Conservation (phyloP, 1,140 invertebrate genomes). For the Neoseiulus cucumeris region DNA sequence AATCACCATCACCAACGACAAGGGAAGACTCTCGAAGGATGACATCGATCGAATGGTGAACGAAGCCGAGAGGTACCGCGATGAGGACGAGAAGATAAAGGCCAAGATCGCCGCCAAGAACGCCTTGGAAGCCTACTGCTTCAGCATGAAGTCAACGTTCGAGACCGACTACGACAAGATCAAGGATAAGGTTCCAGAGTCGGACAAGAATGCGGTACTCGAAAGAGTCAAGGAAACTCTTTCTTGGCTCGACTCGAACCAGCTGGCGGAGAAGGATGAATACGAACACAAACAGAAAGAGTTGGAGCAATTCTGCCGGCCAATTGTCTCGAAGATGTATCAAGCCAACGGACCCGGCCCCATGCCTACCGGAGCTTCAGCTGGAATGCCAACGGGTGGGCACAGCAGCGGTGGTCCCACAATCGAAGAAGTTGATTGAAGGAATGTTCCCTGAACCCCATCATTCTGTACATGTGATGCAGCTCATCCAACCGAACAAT, state of each 20-base stretch:
- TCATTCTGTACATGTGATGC: too few species aligned
- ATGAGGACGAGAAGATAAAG: conserved; percentile 71
- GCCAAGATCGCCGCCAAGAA: conserved; percentile 41
- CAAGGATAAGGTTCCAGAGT: conserved; percentile 19
- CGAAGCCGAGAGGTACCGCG: conserved; percentile 72
- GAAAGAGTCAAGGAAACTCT: conserved; percentile 22
- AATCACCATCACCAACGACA: conserved; percentile 35
- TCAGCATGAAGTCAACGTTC: conserved; percentile 18
- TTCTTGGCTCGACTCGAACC: conserved; percentile 35
- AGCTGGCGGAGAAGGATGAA: conserved; percentile 31
- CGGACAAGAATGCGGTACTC: conserved; percentile 22
- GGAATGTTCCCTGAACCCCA: too few species aligned
- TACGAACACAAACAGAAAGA: too few species aligned
- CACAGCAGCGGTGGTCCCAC: conserved; percentile 21
- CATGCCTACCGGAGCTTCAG: too few species aligned
- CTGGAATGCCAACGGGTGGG: not conserved
- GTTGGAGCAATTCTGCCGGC: conserved; percentile 24
- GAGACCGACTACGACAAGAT: conserved; percentile 24
- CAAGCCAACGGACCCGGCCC: too few species aligned
- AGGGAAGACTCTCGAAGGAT: conserved; percentile 29
- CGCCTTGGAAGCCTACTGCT: conserved; percentile 21
- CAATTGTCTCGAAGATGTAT: conserved; percentile 25
- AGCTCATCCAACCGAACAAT: too few species aligned
- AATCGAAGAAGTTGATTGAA: conserved; percentile 24
- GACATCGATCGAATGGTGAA: conserved; percentile 32